Evolutionary conservation across 2,888 invertebrate genomes (phyloP), one percentile per base, ranked within the genome.

Genomic region (Polydrusus tereticollis): DNA sequence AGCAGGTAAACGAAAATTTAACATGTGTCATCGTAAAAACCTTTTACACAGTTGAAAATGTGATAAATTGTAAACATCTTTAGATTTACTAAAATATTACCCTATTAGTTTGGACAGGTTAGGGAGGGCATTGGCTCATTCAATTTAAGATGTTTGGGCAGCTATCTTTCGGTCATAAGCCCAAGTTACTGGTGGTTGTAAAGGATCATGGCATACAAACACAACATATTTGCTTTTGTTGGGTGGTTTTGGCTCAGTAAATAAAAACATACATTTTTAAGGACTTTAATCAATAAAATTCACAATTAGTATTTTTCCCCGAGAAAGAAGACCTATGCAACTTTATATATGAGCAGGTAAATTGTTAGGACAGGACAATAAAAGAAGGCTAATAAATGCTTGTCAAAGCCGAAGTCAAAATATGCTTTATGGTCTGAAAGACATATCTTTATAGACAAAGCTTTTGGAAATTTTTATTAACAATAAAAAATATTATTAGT

Each of bases 21-120:
- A 10, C n/a, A 52, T 52, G 29, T 52, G 29, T 55, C 29, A 55
- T 29, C 18, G 10, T 2, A 29, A 55, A 55, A 29, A 29, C 14
- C 10, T 2, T 14, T 29, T 26, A 18, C 20, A 29, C 29, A 29
- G n/a, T 1, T 55, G 7, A 55, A 55, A 55, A 29, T 55, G 52
- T 55, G 29, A 55, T 29, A 33, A 55, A 55, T 29, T 55, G 14
- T 26, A 55, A 33, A 55, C 29, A 55, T 16, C 33, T 20, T 29
- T 18, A 16, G 52, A 4, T 55, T 8, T 29, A 26, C n/a, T 29
- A 55, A 55, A 29, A 26, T 55, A 29, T 29, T 29, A 29, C 14
- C 12, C 33, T 18, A 29, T 55, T 55, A 55, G 8, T 26, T 55
- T 29, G 2, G 18, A 55, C 29, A 8, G 29, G 29, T 55, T 26